Evolutionary conservation across 2,888 invertebrate species (phyloP).

Genomic region (Sphaeridia pumilis): DNA sequence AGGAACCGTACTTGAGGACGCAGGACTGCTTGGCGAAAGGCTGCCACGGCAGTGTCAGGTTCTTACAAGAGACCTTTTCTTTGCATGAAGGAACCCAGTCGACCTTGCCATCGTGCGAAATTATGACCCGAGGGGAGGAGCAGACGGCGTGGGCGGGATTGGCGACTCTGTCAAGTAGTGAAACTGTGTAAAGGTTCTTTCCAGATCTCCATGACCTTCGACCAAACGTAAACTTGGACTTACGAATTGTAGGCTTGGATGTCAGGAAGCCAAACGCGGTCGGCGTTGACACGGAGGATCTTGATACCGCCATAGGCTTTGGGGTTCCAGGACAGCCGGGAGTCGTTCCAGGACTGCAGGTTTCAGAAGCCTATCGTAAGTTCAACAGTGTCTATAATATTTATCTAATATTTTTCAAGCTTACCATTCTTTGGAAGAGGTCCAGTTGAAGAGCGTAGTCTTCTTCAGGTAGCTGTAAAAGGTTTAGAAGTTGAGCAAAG

Average conservation of each 20-base stretch:
- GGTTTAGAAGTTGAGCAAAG: no score
- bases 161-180: background rate
- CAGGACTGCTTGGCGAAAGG: background rate
- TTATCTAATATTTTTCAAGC: no score
- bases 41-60: background rate
- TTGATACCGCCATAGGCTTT: background rate
- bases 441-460: no score
- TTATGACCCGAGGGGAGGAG: background rate
- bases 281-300: background rate
- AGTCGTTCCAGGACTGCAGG: background rate
- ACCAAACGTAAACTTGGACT: background rate
- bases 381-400: no score
- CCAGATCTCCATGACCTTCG: background rate
- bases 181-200: background rate
- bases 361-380: background rate
- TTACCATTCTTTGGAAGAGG: no score
- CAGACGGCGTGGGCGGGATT: background rate
- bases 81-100: background rate
- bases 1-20: background rate
- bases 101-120: background rate
- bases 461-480: no score
- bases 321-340: background rate
- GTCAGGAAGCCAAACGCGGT: background rate
- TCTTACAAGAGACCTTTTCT: background rate
- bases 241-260: background rate